phyloP scores from a whole-genome alignment of 2,797 vertebrate species.

The Denticeps clupeoides region DNA sequence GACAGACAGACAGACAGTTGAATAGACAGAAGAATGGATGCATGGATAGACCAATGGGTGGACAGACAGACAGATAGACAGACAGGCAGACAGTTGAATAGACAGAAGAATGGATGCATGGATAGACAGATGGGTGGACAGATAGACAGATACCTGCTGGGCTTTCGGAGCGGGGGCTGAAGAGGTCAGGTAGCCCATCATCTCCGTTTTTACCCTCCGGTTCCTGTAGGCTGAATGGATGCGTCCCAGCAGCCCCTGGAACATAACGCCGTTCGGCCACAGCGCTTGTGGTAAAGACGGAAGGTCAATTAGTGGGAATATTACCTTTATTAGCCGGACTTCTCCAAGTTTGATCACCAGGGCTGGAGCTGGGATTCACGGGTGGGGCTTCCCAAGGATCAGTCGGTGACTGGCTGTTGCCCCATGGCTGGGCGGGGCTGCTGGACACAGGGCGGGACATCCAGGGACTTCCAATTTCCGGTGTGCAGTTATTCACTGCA shows the following conservation, averaged over 20 bases:
- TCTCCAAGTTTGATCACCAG: constrained; percentile 43
- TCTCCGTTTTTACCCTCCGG: constrained; percentile 36
- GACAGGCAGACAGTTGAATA: background rate
- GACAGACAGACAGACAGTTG: no score
- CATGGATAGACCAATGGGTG: no score
- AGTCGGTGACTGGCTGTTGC: constrained; percentile 30
- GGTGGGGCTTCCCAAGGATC: constrained; percentile 48
- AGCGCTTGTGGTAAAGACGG: no score
- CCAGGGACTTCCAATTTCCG: constrained; percentile 51
- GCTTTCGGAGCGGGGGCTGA: constrained; percentile 38
- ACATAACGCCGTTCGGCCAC: no score
- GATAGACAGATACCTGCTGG: constrained; percentile 44
- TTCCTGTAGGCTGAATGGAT: constrained; percentile 43
- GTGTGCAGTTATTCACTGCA: constrained; percentile 42
- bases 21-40: no score
- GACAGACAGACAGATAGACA: background rate
- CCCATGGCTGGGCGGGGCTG: constrained; percentile 48
- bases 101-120: background rate
- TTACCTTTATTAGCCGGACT: constrained; percentile 43
- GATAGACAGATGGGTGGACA: background rate
- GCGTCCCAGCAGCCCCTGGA: constrained; percentile 17
- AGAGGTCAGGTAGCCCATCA: constrained; percentile 26
- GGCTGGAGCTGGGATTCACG: constrained; percentile 26
- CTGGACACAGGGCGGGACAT: constrained; percentile 33
- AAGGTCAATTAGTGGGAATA: no score